phyloP scores from a whole-genome alignment of 2,113 vertebrate genomes.

The Poeciliopsis occidentalis region DNA sequence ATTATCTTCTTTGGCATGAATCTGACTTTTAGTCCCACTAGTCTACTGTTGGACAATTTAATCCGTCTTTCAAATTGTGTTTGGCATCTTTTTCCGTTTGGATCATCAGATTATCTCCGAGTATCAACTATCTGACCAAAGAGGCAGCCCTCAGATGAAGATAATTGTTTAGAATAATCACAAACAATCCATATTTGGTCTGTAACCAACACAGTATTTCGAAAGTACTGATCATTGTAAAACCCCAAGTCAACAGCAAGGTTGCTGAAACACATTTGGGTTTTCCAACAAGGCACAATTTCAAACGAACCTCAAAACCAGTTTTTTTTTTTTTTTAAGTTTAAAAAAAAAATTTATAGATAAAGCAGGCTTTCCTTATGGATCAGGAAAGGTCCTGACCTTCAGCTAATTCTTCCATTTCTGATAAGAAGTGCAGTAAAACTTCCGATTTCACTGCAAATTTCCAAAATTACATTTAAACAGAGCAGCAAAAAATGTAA shows the following conservation, averaged over 20 bases:
- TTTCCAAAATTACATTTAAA: no score
- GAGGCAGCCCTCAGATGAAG: not conserved
- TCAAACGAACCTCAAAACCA: no score
- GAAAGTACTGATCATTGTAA: not conserved
- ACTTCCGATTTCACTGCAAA: no score
- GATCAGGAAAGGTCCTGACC: not conserved
- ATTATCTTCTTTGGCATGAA: not conserved
- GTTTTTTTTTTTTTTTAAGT: no score
- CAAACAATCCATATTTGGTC: not conserved
- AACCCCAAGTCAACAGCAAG: not conserved
- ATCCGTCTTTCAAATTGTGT: not conserved
- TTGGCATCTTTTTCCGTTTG: not conserved
- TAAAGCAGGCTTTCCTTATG: not conserved
- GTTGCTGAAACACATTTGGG: not conserved
- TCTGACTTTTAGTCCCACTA: not conserved
- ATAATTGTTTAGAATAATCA: not conserved
- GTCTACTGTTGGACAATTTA: not conserved
- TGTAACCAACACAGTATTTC: not conserved
- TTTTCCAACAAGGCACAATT: no score
- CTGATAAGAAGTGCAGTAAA: no score
- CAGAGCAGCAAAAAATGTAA: no score
- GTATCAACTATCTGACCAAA: not conserved
- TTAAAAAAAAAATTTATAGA: no score
- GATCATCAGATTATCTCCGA: not conserved
- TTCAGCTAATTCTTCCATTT: not conserved